phyloP scores from a whole-genome alignment of 2,113 vertebrate genomes.

The Psilopsiagon aymara region DNA sequence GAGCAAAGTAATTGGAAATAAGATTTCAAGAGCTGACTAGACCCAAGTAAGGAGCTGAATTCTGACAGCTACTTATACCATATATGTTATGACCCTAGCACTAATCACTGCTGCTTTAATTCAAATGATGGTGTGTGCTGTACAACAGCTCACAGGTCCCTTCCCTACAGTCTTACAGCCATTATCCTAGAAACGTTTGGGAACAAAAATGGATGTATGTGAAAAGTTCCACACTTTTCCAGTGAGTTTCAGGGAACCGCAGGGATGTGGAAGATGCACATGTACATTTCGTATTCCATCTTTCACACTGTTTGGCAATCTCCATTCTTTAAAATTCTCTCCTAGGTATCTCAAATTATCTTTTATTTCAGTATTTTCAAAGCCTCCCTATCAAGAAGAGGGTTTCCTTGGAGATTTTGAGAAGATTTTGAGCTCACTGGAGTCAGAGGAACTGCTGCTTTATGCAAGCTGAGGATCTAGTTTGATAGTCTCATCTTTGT shows the following conservation, averaged over 20 bases:
- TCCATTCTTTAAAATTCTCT: slow-evolving; percentile 7
- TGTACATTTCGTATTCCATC: background rate
- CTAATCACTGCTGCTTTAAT: background rate
- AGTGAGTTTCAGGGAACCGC: background rate
- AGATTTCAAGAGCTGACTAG: too few species aligned
- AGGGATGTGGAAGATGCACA: background rate
- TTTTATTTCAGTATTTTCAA: slow-evolving; percentile 53
- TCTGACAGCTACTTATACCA: background rate
- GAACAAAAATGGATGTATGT: background rate
- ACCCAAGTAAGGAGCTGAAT: too few species aligned
- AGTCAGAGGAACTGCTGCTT: slow-evolving; percentile 15
- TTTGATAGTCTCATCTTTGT: background rate
- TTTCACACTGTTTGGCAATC: slow-evolving; percentile 4
- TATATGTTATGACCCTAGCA: background rate
- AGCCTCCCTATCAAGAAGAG: slow-evolving; percentile 19
- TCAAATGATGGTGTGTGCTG: background rate
- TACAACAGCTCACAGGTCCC: background rate
- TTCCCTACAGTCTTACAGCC: background rate
- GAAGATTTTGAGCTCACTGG: slow-evolving; percentile 21
- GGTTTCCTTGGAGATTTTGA: slow-evolving; percentile 37
- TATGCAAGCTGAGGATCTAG: slow-evolving; percentile 14
- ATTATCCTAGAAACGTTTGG: background rate
- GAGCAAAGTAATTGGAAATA: too few species aligned
- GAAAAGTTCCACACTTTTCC: background rate
- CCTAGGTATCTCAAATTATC: slow-evolving; percentile 5